Evolutionary conservation across 2,888 invertebrate species (phyloP).

Genomic region (Hoplodrina blanda): DNA sequence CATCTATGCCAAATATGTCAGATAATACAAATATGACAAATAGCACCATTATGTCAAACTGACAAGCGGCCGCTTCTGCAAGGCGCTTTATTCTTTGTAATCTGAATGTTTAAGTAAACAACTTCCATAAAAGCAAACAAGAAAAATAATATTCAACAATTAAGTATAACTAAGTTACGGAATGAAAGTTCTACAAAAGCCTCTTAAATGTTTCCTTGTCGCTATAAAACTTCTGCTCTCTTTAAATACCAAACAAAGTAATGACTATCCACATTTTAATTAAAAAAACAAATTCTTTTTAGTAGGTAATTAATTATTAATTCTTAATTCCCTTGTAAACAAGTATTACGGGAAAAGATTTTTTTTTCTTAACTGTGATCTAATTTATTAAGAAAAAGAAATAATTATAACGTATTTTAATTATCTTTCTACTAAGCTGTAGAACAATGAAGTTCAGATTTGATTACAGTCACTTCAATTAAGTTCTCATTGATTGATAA

Average conservation of each 20-base stretch:
- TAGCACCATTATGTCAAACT: too few relatives aligned
- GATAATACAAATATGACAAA: too few relatives aligned
- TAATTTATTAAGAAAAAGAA: neutral
- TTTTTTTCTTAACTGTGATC: slow-evolving; percentile 5
- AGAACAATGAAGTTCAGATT: too few relatives aligned
- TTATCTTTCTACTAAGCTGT: too few relatives aligned
- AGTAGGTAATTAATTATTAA: slow-evolving; percentile 22
- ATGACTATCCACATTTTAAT: slow-evolving; percentile 38
- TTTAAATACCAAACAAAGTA: slow-evolving; percentile 38
- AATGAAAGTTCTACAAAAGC: slow-evolving; percentile 37
- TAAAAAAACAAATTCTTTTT: slow-evolving; percentile 33
- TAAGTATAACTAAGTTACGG: slow-evolving; percentile 27
- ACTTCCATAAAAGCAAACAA: neutral
- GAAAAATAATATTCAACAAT: slow-evolving; percentile 18
- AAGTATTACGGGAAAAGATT: neutral
- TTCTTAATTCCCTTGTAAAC: slow-evolving; percentile 7
- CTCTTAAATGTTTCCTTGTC: slow-evolving; percentile 23
- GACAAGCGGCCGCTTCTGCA: too few relatives aligned
- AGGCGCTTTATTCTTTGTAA: too few relatives aligned
- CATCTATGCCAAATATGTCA: too few relatives aligned
- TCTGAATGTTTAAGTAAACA: neutral
- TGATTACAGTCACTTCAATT: too few relatives aligned
- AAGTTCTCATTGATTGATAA: too few relatives aligned
- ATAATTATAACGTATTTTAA: too few relatives aligned
- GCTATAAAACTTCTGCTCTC: slow-evolving; percentile 6